Evolutionary conservation across 2,888 invertebrate genomes (phyloP).

Genomic region (Muscina levida): DNA sequence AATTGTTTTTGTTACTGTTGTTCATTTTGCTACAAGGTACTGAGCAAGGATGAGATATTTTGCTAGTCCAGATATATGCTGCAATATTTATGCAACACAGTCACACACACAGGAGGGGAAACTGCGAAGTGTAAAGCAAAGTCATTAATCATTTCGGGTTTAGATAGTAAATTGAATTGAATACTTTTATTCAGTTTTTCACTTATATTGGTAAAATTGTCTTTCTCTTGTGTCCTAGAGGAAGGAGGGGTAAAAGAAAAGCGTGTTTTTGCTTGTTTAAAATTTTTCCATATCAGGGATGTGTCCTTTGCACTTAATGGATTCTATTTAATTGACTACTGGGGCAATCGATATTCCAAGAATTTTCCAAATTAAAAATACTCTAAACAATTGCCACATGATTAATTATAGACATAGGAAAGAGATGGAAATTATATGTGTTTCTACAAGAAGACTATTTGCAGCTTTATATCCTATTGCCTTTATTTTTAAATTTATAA

Average conservation of each 20-base stretch:
- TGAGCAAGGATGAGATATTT: slow-evolving; percentile 42
- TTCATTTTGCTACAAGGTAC: slow-evolving; percentile 62
- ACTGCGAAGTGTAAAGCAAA: slow-evolving; percentile 20
- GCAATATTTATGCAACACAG: slow-evolving; percentile 61
- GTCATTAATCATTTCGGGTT: slow-evolving; percentile 62
- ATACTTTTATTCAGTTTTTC: slow-evolving; percentile 39
- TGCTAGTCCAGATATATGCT: not conserved
- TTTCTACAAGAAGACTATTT: no score
- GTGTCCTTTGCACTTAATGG: not conserved
- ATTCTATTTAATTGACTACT: slow-evolving; percentile 30
- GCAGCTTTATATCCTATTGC: no score
- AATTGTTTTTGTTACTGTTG: slow-evolving; percentile 63
- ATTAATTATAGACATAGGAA: no score
- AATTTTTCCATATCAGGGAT: no score
- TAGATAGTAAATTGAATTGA: slow-evolving; percentile 58
- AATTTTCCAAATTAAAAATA: no score
- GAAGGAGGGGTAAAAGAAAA: no score
- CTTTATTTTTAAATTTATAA: no score
- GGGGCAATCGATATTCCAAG: not conserved
- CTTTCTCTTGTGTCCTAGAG: not conserved
- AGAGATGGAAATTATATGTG: no score
- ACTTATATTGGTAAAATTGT: not conserved
- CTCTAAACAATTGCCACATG: no score
- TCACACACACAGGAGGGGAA: no score
- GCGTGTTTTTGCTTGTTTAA: no score